Conservation (phyloP, 2,113 vertebrate genomes). For the Pelvicachromis taeniatus region DNA sequence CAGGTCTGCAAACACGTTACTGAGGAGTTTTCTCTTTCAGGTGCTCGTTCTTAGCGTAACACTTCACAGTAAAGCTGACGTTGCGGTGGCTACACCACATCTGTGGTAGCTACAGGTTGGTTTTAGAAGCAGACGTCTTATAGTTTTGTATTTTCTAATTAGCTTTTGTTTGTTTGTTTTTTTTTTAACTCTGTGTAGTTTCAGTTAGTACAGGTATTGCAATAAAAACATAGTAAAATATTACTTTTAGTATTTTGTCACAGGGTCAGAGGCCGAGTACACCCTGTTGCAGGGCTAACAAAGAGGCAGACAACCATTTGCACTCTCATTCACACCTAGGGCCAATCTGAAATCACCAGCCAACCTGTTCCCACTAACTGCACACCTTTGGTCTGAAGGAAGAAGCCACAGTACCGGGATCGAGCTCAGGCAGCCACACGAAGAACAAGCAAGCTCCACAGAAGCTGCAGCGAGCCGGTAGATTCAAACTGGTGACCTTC, state of each 20-base stretch:
- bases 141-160: too few species aligned
- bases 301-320: not conserved
- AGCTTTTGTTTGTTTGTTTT: not conserved
- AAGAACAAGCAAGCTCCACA: not conserved
- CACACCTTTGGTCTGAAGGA: rapidly evolving
- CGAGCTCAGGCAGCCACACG: not conserved
- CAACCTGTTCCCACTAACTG: not conserved
- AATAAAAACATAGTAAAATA: not conserved
- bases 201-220: not conserved
- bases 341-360: not conserved
- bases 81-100: not conserved
- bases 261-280: not conserved
- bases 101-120: not conserved
- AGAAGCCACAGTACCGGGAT: not conserved
- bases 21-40: not conserved
- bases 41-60: not conserved
- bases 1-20: not conserved
- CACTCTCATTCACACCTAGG: not conserved
- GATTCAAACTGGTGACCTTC: not conserved
- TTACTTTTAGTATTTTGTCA: not conserved
- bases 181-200: rapidly evolving
- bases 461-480: rapidly evolving
- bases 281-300: not conserved
- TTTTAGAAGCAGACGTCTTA: not conserved
- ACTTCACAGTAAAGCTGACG: not conserved